phyloP scores from a whole-genome alignment of 2,888 invertebrate species.

The Trissoscelio sp. region DNA sequence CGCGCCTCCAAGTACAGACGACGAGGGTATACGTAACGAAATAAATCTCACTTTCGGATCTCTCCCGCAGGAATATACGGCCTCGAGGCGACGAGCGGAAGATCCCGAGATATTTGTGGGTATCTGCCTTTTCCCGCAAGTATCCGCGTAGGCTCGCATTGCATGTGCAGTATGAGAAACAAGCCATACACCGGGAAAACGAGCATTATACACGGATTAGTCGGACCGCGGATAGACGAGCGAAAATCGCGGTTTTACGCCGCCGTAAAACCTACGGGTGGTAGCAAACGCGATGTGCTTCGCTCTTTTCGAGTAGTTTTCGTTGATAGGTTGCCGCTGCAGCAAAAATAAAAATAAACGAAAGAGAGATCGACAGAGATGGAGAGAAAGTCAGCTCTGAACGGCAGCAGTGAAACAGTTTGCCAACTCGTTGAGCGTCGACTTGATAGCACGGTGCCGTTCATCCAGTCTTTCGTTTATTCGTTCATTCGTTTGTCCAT shows the following conservation, averaged over 20 bases:
- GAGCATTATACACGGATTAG: constrained; percentile 70
- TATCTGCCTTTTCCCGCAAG: constrained; percentile 49
- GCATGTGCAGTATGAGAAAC: constrained; percentile 42
- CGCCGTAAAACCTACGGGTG: constrained; percentile 80
- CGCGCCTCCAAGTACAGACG: constrained; percentile 50
- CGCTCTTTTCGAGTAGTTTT: constrained; percentile 75
- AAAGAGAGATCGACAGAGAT: constrained; percentile 41
- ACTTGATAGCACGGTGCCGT: constrained; percentile 73
- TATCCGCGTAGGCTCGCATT: constrained; percentile 25
- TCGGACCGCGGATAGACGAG: constrained; percentile 68
- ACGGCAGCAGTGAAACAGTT: constrained; percentile 76
- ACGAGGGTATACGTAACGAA: constrained; percentile 70
- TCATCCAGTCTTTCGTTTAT: constrained; percentile 63
- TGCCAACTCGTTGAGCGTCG: constrained; percentile 80
- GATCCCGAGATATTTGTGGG: constrained; percentile 63
- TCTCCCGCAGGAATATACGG: constrained; percentile 70
- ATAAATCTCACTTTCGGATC: constrained; percentile 76
- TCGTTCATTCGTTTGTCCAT: constrained; percentile 62
- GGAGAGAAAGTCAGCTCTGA: constrained; percentile 71
- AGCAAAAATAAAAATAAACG: constrained; percentile 50
- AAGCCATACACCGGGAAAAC: constrained; percentile 55
- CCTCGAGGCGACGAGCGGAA: constrained; percentile 54
- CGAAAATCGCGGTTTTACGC: constrained; percentile 78
- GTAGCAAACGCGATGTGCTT: constrained; percentile 74
- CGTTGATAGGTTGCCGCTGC: constrained; percentile 48